These are phyloP conservation scores for Podilymbus podiceps DNA, from an alignment of 2,113 vertebrate genomes.

Conservation along the genomic window DNA sequence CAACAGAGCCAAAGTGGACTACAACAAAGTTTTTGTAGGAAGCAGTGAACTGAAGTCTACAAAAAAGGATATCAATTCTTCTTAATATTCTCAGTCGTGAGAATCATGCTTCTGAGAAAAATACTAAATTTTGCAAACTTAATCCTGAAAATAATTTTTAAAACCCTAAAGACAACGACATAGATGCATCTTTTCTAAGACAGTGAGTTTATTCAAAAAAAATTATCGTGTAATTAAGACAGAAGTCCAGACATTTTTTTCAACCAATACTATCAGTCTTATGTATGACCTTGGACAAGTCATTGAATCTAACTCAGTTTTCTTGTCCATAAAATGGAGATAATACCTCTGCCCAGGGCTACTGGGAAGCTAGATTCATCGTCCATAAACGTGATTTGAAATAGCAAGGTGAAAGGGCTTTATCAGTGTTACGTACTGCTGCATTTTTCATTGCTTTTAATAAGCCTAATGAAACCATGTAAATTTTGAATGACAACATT, in stretches of 20 bases:
- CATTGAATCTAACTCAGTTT: constrained; percentile 66
- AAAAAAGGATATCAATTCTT: neutral
- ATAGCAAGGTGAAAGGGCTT: constrained; percentile 59
- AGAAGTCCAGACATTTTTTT: neutral
- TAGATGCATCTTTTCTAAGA: neutral
- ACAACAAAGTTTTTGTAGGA: constrained; percentile 38
- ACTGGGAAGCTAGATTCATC: constrained; percentile 48
- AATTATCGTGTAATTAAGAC: constrained; percentile 21
- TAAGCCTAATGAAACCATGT: constrained; percentile 63
- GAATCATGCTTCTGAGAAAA: neutral
- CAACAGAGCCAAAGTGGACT: constrained; percentile 8
- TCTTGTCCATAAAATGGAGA: constrained; percentile 58
- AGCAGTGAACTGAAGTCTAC: constrained; percentile 10
- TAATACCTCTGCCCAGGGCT: constrained; percentile 64
- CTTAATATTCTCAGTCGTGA: neutral
- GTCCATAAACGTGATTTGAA: constrained; percentile 56
- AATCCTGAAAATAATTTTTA: constrained; percentile 4
- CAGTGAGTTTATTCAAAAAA: constrained; percentile 30
- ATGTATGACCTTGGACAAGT: constrained; percentile 36
- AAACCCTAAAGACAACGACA: neutral
- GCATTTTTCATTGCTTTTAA: constrained; percentile 67
- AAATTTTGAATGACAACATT: constrained; percentile 57
- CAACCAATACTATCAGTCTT: neutral
- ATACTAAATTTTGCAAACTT: neutral
- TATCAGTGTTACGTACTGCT: constrained; percentile 55